phyloP scores from a whole-genome alignment of 2,113 vertebrate genomes.

The Hippopotamus amphibius region DNA sequence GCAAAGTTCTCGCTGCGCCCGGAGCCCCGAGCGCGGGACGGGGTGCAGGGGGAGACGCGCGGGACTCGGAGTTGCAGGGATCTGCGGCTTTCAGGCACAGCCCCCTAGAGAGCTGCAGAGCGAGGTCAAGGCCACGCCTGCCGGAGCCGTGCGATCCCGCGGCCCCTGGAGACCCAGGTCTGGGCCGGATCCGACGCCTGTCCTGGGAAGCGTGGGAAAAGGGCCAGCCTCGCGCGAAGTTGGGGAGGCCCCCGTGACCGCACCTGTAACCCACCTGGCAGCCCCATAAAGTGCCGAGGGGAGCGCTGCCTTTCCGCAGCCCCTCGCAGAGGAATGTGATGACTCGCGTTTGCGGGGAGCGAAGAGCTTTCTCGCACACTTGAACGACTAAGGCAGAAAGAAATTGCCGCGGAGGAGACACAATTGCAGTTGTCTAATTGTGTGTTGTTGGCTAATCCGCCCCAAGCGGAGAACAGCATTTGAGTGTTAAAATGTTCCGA shows the following conservation, averaged over 20 bases:
- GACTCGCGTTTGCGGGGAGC: not conserved
- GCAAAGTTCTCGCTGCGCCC: slow-evolving; percentile 69
- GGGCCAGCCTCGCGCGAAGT: not conserved
- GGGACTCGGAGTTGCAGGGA: not conserved
- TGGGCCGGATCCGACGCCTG: not conserved
- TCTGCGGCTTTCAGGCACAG: not conserved
- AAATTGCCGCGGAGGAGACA: not conserved
- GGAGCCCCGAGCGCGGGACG: not conserved
- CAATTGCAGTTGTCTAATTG: not conserved
- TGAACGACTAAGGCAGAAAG: not conserved
- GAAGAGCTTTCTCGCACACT: not conserved
- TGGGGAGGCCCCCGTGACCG: not conserved
- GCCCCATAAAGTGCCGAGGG: not conserved
- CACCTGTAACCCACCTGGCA: not conserved
- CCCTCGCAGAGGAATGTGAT: not conserved
- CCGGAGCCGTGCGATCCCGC: not conserved
- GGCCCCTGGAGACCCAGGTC: not conserved
- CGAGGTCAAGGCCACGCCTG: not conserved
- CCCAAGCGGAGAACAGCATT: not conserved
- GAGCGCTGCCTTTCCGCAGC: not conserved
- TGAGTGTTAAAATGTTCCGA: slow-evolving; percentile 1
- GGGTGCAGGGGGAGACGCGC: not conserved
- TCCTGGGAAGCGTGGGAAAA: not conserved
- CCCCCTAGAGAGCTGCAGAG: not conserved
- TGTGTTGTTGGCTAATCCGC: not conserved